Percentiles rank a stretch among this genome's conserved stretches.
Evolutionary conservation across 2,113 vertebrate species (phyloP).

Genomic region (Plectropomus leopardus): DNA sequence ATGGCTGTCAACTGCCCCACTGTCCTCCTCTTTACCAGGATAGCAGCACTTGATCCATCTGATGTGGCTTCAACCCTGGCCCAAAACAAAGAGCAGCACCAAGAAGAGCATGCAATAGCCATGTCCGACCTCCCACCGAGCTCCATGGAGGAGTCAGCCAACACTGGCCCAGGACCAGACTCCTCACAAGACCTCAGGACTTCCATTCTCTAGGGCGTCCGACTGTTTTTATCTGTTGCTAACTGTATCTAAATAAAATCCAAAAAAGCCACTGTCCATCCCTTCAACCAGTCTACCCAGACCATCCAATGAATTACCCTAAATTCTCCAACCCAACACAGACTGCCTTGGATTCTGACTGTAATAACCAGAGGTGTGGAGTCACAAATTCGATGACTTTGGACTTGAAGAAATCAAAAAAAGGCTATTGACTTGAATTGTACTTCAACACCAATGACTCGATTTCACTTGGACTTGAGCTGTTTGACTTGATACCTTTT

Average conservation of each 20-base stretch:
- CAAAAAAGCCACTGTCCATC: slow-evolving; percentile 38
- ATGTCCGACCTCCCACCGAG: slow-evolving; percentile 65
- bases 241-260: slow-evolving; percentile 13
- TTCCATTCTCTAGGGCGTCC: slow-evolving; percentile 63
- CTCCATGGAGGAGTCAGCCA: slow-evolving; percentile 50
- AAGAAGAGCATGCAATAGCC: slow-evolving; percentile 52
- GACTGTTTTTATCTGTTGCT: slow-evolving; percentile 16
- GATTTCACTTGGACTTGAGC: too few species aligned
- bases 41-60: slow-evolving; percentile 47
- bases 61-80: slow-evolving; percentile 59
- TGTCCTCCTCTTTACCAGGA: slow-evolving; percentile 63
- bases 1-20: neutral
- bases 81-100: slow-evolving; percentile 50
- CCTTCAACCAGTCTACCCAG: neutral
- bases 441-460: too few species aligned
- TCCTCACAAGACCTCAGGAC: slow-evolving; percentile 72
- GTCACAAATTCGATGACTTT: too few species aligned
- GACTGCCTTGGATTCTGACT: slow-evolving; percentile 26
- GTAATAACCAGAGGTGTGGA: slow-evolving; percentile 4
- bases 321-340: slow-evolving; percentile 26
- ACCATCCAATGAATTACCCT: slow-evolving; percentile 3
- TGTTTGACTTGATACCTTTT: too few species aligned
- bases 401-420: too few species aligned
- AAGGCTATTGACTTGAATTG: too few species aligned
- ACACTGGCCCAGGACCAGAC: slow-evolving; percentile 46